phyloP scores from a whole-genome alignment of 2,113 vertebrate species.

The Melanocharis versteri region DNA sequence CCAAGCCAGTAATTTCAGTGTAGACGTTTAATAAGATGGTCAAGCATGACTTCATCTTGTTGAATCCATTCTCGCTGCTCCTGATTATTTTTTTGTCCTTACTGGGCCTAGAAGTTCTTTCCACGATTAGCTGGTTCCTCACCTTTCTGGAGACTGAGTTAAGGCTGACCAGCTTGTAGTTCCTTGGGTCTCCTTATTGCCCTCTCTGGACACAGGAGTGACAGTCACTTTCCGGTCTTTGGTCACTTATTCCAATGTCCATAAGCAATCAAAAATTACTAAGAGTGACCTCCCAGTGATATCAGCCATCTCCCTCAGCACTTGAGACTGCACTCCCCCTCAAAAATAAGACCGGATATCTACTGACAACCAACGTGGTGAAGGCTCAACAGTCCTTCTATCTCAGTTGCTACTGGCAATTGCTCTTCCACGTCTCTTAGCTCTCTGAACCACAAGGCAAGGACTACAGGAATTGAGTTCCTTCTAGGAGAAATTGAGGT shows the following conservation, averaged over 20 bases:
- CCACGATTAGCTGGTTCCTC: background rate
- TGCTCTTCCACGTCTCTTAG: background rate
- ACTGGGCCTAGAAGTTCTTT: background rate
- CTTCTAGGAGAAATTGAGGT: background rate
- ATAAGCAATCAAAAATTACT: background rate
- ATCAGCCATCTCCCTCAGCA: background rate
- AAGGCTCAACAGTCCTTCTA: background rate
- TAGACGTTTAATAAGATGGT: background rate
- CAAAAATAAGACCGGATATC: background rate
- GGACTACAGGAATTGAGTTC: background rate
- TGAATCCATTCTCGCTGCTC: background rate
- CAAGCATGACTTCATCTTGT: background rate
- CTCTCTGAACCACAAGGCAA: background rate
- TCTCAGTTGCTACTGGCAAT: background rate
- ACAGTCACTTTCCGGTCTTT: background rate
- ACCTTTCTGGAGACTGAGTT: background rate
- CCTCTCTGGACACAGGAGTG: no score
- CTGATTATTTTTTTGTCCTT: background rate
- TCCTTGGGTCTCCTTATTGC: background rate
- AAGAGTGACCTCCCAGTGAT: background rate
- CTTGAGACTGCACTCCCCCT: background rate
- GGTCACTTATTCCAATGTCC: background rate
- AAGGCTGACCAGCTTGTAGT: background rate
- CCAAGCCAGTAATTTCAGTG: background rate
- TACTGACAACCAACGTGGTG: fast-evolving